Base-by-base conservation (phyloP, 2,797 vertebrate species). In the Anabas testudineus region DNA sequence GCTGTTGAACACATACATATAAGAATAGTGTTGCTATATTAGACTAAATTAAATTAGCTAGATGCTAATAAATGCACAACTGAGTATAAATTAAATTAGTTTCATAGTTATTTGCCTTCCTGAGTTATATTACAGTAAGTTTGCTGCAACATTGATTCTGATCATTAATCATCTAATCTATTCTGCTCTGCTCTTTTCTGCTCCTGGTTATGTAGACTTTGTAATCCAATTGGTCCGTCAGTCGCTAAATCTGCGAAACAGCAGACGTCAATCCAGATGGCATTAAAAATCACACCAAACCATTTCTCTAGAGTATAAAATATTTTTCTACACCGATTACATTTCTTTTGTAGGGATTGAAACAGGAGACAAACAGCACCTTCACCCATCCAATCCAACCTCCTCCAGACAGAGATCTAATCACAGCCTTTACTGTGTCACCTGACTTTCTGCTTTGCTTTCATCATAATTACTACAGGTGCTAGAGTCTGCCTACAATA, bases 221-320 rank as follows among this genome's bases (percentile, higher is more conserved):
- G 58, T 84, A 85, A 90, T 90, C 84, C 82, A 87, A 80, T 87
- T 74, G 78, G 32, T 83, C 62, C 32, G 60, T 82, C 79, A 75
- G 55, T 69, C 43, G 16, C 61, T 86, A 86, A 86, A 83, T 81
- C 83, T 48, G 63, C 57, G 22, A 56, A 75, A 79, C 58, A 74
- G 65, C 83, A 83, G 86, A 85, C 32, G 63, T 82, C 74, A 26
- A 74, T 78, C 80, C 87, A 85, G 85, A 85, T 83, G 85, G 85
- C 66, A 54, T 68, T 49, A 72, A 76, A 79, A 83, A 51, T 71
- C 52, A 63, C 21, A 37, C 16, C 10, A 32, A 45, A 30, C 52
- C 43, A 36, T 10, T 53, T 67, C 18, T 60, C 4, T 5, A 55
- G n/a, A 59, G 30, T 7, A 51, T 2, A 28, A 41, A 49, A 53